phyloP scores from a whole-genome alignment of 2,797 vertebrate species.

The Sorex maritimensis region DNA sequence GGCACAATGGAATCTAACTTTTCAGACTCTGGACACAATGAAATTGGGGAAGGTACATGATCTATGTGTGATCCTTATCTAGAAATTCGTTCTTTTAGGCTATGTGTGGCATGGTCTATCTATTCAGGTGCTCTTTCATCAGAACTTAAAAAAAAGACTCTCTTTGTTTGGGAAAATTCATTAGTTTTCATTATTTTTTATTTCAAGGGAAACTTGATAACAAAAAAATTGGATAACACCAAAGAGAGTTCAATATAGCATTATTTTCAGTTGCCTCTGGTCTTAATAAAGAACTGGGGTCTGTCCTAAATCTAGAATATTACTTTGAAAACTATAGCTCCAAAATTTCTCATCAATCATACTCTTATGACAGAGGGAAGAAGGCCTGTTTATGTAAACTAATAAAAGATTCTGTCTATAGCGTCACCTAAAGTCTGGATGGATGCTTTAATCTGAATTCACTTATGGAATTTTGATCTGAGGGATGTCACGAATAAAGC shows the following conservation, averaged over 20 bases:
- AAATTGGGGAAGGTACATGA: not conserved
- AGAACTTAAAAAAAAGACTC: conserved; percentile 19
- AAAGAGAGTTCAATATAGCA: not conserved
- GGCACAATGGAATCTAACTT: not conserved
- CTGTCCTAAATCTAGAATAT: conserved; percentile 14
- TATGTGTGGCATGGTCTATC: not conserved
- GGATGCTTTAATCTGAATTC: not conserved
- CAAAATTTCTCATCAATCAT: conserved; percentile 28
- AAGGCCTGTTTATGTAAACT: conserved; percentile 5
- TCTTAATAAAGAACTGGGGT: conserved; percentile 37
- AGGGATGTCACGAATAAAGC: not conserved
- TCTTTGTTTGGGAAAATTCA: conserved; percentile 27
- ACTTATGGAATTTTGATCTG: conserved; percentile 17
- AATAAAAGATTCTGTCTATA: conserved; percentile 34
- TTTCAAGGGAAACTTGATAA: conserved; percentile 45
- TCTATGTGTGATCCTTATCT: conserved; percentile 26
- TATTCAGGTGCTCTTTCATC: not conserved
- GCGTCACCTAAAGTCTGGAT: not conserved
- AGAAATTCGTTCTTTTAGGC: conserved; percentile 32
- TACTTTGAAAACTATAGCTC: not conserved
- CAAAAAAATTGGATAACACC: not conserved
- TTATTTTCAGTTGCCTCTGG: not conserved
- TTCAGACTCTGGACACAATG: not conserved
- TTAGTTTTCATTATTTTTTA: conserved; percentile 19
- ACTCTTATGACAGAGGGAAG: not conserved